Evolutionary conservation across 2,113 vertebrate genomes (phyloP), one percentile per base, ranked within the genome.

Genomic region (Anser brachyrhynchus): DNA sequence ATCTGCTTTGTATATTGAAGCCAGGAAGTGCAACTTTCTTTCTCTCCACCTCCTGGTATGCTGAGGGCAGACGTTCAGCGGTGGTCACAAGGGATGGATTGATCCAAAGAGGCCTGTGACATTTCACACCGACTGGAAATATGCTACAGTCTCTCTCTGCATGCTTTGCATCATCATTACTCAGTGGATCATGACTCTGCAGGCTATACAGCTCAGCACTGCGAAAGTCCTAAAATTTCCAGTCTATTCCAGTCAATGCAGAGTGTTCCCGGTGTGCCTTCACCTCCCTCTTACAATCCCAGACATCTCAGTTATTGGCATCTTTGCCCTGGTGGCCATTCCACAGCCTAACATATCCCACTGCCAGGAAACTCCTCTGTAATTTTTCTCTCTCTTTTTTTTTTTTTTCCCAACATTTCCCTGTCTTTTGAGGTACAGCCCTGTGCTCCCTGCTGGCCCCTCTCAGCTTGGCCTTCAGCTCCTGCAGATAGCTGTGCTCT

Each of bases 381-480:
- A 35, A 35, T 29, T 90, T 74, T 15, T 26, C 21, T 44, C 54
- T 79, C 0, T 0, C n/a, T 29, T 10, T 25, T 7, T 7, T 0
- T 90, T 80, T 62, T 49, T 49, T 49, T 49, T 49, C 22, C 13
- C 55, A 28, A 15, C 31, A 15, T 69, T 82, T 61, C 43, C 22
- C 77, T 81, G 8, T 35, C 22, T 84, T 75, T 10, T 0, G 0
- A 10, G 55, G 21, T 25, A 52, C 12, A 11, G 41, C 64, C 39
- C 31, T 2, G 0, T 81, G 74, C 66, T 67, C 23, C 83, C n/a
- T 66, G 69, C 64, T 46, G 75, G 74, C 75, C 57, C 39, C 39
- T 81, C 54, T 72, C 8, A 16, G 25, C 46, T n/a, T 12, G 2
- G 31, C 0, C 1, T 28, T 54, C 0, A 0, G 31, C 26, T 80